Evolutionary conservation across 1,140 invertebrate species (phyloP).

Genomic region (Lucilia cuprina): DNA sequence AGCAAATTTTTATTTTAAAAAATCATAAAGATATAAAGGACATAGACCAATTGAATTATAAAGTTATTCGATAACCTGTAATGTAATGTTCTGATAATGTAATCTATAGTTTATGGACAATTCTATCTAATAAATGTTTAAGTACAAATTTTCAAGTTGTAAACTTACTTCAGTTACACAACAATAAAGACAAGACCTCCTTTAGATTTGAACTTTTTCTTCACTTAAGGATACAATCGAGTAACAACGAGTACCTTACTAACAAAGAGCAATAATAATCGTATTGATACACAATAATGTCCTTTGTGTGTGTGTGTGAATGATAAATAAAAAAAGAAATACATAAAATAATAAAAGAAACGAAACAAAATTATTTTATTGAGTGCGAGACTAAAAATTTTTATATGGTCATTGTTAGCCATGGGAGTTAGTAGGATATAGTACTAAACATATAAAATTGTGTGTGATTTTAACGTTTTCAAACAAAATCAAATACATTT

Average conservation of each 20-base stretch:
- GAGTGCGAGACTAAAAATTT: neutral
- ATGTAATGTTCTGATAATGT: neutral
- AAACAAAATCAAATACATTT: neutral
- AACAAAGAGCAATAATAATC: slow-evolving; percentile 27
- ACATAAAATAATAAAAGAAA: neutral
- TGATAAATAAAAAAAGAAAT: neutral
- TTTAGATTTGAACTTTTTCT: neutral
- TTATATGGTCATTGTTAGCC: neutral
- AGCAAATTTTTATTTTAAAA: too few species aligned
- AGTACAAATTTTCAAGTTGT: slow-evolving; percentile 5
- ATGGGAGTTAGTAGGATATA: too few species aligned
- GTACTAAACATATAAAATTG: too few species aligned
- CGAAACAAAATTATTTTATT: neutral
- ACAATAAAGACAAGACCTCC: neutral
- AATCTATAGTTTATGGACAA: neutral
- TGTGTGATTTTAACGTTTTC: neutral
- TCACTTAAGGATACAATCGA: neutral
- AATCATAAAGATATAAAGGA: neutral
- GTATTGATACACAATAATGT: slow-evolving; percentile 13
- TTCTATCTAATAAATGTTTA: neutral
- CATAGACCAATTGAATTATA: neutral
- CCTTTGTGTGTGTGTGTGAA: neutral
- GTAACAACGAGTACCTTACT: too few species aligned
- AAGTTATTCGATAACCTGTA: neutral
- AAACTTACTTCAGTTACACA: neutral